Conservation (phyloP, 2,797 vertebrate species). For the Aselliscus stoliczkanus region DNA sequence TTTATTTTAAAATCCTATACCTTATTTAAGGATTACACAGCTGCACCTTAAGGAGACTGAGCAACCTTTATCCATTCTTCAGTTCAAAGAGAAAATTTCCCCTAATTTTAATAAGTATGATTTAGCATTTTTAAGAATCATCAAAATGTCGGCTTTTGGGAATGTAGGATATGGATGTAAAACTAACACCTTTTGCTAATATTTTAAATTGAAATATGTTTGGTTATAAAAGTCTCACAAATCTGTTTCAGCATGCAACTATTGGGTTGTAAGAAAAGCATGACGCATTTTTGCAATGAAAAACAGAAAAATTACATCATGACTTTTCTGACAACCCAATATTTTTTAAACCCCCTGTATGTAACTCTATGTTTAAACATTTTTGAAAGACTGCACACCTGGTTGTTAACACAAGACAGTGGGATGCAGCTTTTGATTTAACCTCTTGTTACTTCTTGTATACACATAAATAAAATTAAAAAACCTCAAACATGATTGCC, state of each 20-base stretch:
- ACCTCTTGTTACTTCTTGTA: not conserved
- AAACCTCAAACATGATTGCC: not conserved
- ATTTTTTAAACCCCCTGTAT: not conserved
- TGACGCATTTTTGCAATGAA: too few relatives aligned
- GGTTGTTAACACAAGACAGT: not conserved
- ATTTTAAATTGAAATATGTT: constrained; percentile 25
- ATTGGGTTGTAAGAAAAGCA: too few relatives aligned
- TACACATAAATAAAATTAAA: constrained; percentile 11
- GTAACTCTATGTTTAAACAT: not conserved
- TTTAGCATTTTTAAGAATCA: constrained; percentile 35
- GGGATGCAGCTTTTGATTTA: not conserved
- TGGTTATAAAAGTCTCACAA: constrained; percentile 52
- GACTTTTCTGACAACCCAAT: too few relatives aligned
- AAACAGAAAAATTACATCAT: too few relatives aligned
- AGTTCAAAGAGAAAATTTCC: constrained; percentile 30
- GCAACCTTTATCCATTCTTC: not conserved
- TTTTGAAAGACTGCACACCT: not conserved
- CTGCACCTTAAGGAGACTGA: not conserved
- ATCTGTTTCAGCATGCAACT: not conserved
- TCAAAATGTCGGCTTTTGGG: constrained; percentile 33
- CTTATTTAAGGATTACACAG: not conserved
- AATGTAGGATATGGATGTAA: constrained; percentile 40
- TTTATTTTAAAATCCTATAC: constrained; percentile 27
- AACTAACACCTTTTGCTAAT: not conserved
- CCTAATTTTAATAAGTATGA: constrained; percentile 38